These are phyloP conservation scores for Merops nubicus DNA, from an alignment of 2,113 vertebrate species.

Conservation along the genomic window DNA sequence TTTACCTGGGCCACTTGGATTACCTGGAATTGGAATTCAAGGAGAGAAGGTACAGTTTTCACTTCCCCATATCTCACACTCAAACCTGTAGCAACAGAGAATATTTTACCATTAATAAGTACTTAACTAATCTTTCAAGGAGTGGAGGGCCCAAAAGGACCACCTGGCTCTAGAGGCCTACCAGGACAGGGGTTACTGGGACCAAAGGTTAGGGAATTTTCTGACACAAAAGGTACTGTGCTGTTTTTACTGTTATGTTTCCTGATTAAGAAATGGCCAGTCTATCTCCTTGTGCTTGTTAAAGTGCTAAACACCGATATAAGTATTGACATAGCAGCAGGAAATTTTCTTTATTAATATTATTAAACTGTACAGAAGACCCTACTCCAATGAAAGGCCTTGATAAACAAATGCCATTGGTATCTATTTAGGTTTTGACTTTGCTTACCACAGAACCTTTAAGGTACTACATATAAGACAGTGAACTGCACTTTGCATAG, in stretches of 20 bases:
- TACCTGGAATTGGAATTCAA: constrained; percentile 82
- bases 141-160: constrained; percentile 84
- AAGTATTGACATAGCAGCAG: not conserved
- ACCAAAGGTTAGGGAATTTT: constrained; percentile 80
- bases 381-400: not conserved
- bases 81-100: not conserved
- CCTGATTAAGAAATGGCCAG: not conserved
- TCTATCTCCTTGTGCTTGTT: not conserved
- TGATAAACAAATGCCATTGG: not conserved
- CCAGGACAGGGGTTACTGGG: constrained; percentile 86
- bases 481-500: not conserved
- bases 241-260: not conserved
- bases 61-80: not conserved
- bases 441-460: not conserved
- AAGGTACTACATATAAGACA: not conserved
- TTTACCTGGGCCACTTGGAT: constrained; percentile 79
- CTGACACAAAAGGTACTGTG: not conserved
- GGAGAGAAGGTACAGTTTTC: constrained; percentile 83
- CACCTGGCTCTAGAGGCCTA: constrained; percentile 79
- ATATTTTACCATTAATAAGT: constrained; percentile 5
- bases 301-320: not conserved
- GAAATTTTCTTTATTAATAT: not conserved
- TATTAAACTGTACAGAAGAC: not conserved
- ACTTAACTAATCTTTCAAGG: constrained; percentile 72
- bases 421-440: not conserved